Percentiles rank a stretch among this genome's conserved stretches.
phyloP scores from a whole-genome alignment of 30 jellyfish, hydroid and myxozoan genomes.

The Aurelia aurita complex sp. Pacific region DNA sequence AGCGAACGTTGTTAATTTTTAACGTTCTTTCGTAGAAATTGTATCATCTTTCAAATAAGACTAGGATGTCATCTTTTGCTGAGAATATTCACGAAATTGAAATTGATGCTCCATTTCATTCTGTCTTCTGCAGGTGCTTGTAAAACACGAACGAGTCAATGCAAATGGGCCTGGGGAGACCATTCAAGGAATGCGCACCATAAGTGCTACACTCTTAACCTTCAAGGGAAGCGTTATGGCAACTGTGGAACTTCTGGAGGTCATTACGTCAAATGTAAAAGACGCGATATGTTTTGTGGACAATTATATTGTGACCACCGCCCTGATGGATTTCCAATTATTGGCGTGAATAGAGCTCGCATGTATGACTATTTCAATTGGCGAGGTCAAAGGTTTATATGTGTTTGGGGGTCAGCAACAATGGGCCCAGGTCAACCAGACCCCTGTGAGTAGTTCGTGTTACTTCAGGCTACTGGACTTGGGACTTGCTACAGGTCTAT shows the following conservation, averaged over 20 bases:
- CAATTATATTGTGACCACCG: constrained; percentile 21
- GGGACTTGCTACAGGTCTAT: no score
- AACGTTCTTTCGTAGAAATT: no score
- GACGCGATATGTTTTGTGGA: constrained; percentile 35
- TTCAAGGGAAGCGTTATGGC: constrained; percentile 47
- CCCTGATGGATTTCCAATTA: constrained; percentile 19
- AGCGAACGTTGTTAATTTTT: no score
- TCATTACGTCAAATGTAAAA: constrained; percentile 12
- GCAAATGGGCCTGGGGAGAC: constrained; percentile 55
- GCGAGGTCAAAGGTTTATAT: neutral
- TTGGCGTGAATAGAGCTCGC: constrained; percentile 27
- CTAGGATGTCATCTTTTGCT: no score
- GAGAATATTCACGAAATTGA: no score
- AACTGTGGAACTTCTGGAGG: constrained; percentile 59
- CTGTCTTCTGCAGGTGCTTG: neutral
- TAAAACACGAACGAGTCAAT: constrained; percentile 38
- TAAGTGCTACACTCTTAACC: constrained; percentile 33
- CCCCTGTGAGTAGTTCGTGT: constrained; percentile 31
- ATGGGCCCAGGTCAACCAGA: constrained; percentile 40
- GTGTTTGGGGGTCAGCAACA: constrained; percentile 25
- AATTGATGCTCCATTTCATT: no score
- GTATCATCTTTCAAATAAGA: no score
- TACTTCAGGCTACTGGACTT: no score
- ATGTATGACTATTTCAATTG: no score
- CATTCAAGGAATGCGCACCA: constrained; percentile 9